These are phyloP conservation scores for Drosophila baimaii DNA, from an alignment of 1,140 invertebrate genomes.

Conservation along the genomic window DNA sequence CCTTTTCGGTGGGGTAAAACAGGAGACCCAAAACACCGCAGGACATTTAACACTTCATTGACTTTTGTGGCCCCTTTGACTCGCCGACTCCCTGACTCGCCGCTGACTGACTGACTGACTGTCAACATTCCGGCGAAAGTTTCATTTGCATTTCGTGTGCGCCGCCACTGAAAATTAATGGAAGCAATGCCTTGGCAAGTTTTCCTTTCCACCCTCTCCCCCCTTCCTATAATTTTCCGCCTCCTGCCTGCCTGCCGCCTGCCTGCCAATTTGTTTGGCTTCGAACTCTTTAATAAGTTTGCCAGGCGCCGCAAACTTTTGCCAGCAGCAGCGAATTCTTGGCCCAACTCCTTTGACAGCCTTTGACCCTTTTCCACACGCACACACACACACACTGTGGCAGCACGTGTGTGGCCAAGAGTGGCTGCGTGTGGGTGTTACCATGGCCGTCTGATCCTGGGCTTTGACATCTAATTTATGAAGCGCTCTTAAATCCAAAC, in stretches of 20 bases:
- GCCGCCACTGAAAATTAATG: constrained; percentile 55
- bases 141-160: constrained; percentile 61
- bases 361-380: constrained; percentile 66
- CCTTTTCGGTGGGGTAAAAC: constrained; percentile 26
- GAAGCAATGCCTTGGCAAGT: constrained; percentile 48
- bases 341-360: constrained; percentile 42
- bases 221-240: constrained; percentile 1
- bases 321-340: constrained; percentile 34
- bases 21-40: constrained; percentile 53
- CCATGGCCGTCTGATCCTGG: constrained; percentile 55
- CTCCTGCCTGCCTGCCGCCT: neutral
- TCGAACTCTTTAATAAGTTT: constrained; percentile 64
- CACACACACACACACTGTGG: neutral
- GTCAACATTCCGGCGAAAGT: constrained; percentile 47
- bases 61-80: constrained; percentile 57
- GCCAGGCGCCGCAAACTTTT: constrained; percentile 43
- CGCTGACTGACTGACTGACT: constrained; percentile 34
- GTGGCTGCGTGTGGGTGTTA: constrained; percentile 26
- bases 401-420: constrained; percentile 22
- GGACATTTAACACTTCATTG: constrained; percentile 80
- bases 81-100: constrained; percentile 4
- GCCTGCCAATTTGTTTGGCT: constrained; percentile 56
- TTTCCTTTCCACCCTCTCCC: constrained; percentile 7
- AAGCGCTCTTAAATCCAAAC: constrained; percentile 58
- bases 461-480: constrained; percentile 80